A percentile compares a stretch with the other conserved stretches of the same genome.
These are phyloP conservation scores for Lathamus discolor DNA, from an alignment of 2,113 vertebrate genomes.

Conservation along the genomic window DNA sequence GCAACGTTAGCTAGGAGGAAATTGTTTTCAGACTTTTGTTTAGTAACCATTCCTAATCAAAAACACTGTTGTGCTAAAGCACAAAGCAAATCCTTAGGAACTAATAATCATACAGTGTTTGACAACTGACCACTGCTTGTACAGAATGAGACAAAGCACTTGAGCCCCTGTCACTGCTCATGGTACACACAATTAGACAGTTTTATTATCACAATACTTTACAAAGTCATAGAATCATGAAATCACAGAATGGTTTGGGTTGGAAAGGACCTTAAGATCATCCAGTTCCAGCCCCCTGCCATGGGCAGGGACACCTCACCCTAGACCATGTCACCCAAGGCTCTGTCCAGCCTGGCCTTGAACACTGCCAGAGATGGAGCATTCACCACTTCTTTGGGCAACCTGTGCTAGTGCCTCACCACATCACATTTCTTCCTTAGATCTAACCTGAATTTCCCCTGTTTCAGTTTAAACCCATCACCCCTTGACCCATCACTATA, in stretches of 20 bases:
- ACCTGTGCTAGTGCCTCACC: no score
- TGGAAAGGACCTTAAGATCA: not conserved
- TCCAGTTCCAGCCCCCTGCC: not conserved
- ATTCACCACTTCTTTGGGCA: not conserved
- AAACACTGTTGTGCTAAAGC: not conserved
- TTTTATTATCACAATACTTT: not conserved
- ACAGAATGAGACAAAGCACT: not conserved
- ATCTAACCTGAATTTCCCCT: not conserved
- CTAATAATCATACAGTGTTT: not conserved
- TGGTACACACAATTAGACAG: not conserved
- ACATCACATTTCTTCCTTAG: not conserved
- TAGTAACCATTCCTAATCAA: not conserved
- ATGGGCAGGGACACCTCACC: not conserved
- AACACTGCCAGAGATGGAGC: not conserved
- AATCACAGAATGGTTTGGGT: not conserved
- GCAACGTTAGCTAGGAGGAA: conserved; percentile 26
- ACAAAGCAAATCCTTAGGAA: not conserved
- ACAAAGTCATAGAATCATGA: not conserved
- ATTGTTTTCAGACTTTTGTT: not conserved
- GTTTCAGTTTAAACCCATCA: not conserved
- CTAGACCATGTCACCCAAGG: not conserved
- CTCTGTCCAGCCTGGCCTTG: not conserved
- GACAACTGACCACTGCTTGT: no score
- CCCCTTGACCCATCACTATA: not conserved
- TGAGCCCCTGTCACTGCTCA: not conserved